phyloP scores from a whole-genome alignment of 2,888 invertebrate species.

The Cheilosia impressa region DNA sequence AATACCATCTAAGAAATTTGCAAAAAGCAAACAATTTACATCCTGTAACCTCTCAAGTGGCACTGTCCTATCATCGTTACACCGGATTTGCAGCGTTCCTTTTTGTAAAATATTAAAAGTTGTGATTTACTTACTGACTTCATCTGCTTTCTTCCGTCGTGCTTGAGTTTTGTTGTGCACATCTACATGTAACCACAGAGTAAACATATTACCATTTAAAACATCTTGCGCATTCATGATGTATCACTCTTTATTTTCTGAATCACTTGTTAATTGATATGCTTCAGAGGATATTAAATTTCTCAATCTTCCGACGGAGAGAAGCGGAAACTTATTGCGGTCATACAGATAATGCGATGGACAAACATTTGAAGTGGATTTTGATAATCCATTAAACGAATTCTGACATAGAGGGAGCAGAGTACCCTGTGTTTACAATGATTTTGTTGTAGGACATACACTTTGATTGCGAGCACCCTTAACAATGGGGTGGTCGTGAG shows the following conservation, averaged over 20 bases:
- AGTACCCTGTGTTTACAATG: constrained; percentile 51
- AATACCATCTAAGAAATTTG: no score
- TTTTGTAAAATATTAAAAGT: no score
- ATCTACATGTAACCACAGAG: background rate
- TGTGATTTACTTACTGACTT: background rate
- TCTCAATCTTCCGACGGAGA: constrained; percentile 36
- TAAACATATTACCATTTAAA: constrained; percentile 10
- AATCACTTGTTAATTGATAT: constrained; percentile 73
- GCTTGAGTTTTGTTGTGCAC: background rate
- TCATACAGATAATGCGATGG: constrained; percentile 59
- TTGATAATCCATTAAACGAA: constrained; percentile 81
- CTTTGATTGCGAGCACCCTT: constrained; percentile 63
- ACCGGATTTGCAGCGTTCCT: no score
- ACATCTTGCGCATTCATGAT: constrained; percentile 63
- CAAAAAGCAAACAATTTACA: no score
- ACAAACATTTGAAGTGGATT: constrained; percentile 81
- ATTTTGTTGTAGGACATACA: constrained; percentile 73
- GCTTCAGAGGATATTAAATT: constrained; percentile 45
- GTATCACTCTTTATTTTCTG: constrained; percentile 60
- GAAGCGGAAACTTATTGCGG: constrained; percentile 26
- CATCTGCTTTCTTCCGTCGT: background rate
- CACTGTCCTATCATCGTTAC: no score
- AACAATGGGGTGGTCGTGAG: constrained; percentile 25
- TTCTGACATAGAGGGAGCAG: constrained; percentile 76
- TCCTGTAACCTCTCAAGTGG: no score